Evolutionary conservation across 2,888 invertebrate species (phyloP), one percentile per base, ranked within the genome.

Genomic region (Oxytorus armatus): DNA sequence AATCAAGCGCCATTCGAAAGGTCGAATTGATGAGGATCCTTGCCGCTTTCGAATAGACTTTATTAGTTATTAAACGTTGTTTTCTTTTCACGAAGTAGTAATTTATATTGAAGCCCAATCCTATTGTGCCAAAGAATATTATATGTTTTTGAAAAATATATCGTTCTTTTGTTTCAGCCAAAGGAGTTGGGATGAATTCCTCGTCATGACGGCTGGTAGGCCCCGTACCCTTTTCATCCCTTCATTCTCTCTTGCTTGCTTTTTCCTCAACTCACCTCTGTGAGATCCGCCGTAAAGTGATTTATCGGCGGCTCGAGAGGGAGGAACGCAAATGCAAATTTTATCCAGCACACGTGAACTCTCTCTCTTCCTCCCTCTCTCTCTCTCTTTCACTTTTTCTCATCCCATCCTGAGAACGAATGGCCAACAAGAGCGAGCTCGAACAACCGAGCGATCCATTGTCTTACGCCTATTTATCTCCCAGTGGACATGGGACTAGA

Each of bases 391-490:
- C 36, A n/a, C 70, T 44, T 33, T 49, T 59, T 69, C 16, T 69
- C 36, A 25, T 42, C 21, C 29, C 23, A 66, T 23, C 44, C 57
- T 51, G 66, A 72, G 39, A 61, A 49, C 36, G 47, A 47, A 49
- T 59, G 70, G 44, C 29, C 57, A 57, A 42, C 69, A 44, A 33
- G 77, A 77, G 70, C 47, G 39, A 66, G 66, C 42, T 39, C 18
- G 29, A 59, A 63, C 66, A 68, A 68, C 73, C 76, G 69, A 68
- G 77, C 79, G 76, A 76, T 82, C 87, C 89, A 90, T 90, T 90
- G 90, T 90, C 87, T 90, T 86, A 84, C 82, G 85, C 84, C 88
- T 89, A 90, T 90, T 90, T 86, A 90, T 90, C 89, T 88, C 86
- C 69, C 51, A 63, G 63, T 49, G 77, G 57, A 77, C 53, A 73